phyloP scores from a whole-genome alignment of 2,113 vertebrate genomes.

The Neotoma lepida region DNA sequence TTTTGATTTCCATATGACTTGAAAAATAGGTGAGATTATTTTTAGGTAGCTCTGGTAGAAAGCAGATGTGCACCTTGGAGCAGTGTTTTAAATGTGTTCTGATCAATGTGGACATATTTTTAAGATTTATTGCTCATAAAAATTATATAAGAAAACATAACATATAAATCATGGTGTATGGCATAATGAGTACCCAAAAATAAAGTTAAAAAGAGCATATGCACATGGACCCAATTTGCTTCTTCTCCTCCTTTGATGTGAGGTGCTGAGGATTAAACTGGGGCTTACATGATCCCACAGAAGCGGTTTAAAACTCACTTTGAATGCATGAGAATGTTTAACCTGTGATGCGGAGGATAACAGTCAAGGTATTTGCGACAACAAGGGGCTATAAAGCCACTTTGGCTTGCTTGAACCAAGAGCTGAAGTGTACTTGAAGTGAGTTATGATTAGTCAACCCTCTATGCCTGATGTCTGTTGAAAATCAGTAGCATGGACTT shows the following conservation, averaged over 20 bases:
- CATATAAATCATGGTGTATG: neutral
- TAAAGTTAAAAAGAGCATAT: neutral
- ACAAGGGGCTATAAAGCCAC: neutral
- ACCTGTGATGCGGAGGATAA: neutral
- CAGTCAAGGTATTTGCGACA: neutral
- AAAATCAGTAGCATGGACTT: neutral
- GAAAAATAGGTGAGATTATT: neutral
- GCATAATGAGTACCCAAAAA: neutral
- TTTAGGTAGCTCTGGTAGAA: neutral
- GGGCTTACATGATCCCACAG: neutral
- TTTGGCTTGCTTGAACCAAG: neutral
- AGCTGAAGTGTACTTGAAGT: neutral
- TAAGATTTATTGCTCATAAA: neutral
- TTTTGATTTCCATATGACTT: neutral
- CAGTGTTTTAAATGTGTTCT: constrained; percentile 9
- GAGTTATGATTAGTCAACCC: neutral
- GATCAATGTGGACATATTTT: neutral
- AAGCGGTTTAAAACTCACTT: neutral
- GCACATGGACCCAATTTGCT: neutral
- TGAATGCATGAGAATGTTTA: neutral
- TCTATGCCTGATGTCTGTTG: neutral
- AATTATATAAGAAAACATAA: neutral
- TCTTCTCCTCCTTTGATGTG: neutral
- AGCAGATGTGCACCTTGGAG: neutral
- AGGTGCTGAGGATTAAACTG: neutral